Evolutionary conservation across 2,797 vertebrate genomes (phyloP).

Genomic region (Momotus momota): DNA sequence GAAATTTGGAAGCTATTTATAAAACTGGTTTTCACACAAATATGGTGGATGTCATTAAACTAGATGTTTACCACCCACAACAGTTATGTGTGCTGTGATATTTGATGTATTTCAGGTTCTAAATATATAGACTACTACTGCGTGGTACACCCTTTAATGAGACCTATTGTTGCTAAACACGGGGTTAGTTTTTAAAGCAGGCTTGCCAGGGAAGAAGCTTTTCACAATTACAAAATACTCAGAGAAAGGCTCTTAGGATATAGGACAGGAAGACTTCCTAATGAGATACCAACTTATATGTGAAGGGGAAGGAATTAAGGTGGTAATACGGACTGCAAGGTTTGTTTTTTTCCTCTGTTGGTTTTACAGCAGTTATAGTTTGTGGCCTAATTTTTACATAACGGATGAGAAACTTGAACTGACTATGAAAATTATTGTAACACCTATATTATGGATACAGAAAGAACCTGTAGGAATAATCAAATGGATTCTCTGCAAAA

Average conservation of each 20-base stretch:
- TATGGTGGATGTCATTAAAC: constrained; percentile 7
- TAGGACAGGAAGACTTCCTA: neutral
- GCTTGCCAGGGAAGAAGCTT: neutral
- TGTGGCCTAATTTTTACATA: neutral
- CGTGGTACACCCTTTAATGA: constrained; percentile 51
- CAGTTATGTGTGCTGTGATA: neutral
- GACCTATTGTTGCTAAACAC: constrained; percentile 12
- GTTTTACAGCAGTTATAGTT: neutral
- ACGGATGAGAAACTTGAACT: neutral
- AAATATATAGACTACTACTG: constrained; percentile 21
- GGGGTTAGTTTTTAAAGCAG: constrained; percentile 26
- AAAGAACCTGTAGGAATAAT: neutral
- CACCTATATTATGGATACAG: neutral
- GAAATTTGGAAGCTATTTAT: constrained; percentile 38
- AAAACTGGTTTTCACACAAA: neutral
- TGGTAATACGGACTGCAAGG: neutral
- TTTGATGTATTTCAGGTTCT: neutral
- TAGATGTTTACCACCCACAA: constrained; percentile 43
- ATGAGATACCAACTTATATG: neutral
- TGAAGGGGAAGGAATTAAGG: neutral
- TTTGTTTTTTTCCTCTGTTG: neutral
- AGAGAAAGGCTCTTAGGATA: neutral
- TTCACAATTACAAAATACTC: neutral
- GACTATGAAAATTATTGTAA: neutral
- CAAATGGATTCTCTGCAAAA: neutral